Percentiles rank a stretch among this genome's conserved stretches.
phyloP scores from a whole-genome alignment of 1,140 invertebrate species.

The Hydropsyche tenuis region DNA sequence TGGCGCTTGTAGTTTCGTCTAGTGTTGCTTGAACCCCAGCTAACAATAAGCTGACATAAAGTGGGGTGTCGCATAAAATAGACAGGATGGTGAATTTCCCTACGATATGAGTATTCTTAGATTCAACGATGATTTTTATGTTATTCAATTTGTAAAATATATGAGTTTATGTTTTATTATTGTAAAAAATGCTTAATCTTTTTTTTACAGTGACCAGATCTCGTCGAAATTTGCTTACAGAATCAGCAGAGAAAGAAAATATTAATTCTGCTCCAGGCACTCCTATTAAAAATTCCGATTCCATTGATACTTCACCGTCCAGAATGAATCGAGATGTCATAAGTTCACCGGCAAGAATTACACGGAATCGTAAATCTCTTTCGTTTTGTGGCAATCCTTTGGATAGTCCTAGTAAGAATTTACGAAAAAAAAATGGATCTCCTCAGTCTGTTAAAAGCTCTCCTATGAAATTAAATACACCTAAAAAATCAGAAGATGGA shows the following conservation, averaged over 20 bases:
- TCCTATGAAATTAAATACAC: neutral
- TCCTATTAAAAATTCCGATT: slow-evolving; percentile 5
- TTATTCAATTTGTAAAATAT: no score
- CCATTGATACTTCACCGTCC: neutral
- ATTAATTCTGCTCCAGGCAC: neutral
- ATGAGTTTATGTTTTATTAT: no score
- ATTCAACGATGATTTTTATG: no score
- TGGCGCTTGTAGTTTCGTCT: no score
- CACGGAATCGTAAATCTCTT: slow-evolving; percentile 27
- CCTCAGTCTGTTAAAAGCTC: slow-evolving; percentile 13
- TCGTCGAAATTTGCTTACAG: neutral
- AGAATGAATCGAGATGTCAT: neutral
- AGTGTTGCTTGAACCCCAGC: no score
- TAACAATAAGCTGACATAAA: no score
- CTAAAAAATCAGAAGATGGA: neutral
- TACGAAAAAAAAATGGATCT: slow-evolving; percentile 11
- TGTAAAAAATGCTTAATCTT: neutral
- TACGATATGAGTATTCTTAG: no score
- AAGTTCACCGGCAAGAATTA: slow-evolving; percentile 22
- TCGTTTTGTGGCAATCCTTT: slow-evolving; percentile 17
- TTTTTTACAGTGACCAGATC: slow-evolving; percentile 33
- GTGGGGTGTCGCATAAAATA: no score
- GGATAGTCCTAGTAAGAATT: slow-evolving; percentile 29
- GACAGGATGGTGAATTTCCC: no score
- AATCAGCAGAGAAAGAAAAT: slow-evolving; percentile 18